These are phyloP conservation scores for Hucho hucho DNA, from an alignment of 2,113 vertebrate species.

Conservation along the genomic window DNA sequence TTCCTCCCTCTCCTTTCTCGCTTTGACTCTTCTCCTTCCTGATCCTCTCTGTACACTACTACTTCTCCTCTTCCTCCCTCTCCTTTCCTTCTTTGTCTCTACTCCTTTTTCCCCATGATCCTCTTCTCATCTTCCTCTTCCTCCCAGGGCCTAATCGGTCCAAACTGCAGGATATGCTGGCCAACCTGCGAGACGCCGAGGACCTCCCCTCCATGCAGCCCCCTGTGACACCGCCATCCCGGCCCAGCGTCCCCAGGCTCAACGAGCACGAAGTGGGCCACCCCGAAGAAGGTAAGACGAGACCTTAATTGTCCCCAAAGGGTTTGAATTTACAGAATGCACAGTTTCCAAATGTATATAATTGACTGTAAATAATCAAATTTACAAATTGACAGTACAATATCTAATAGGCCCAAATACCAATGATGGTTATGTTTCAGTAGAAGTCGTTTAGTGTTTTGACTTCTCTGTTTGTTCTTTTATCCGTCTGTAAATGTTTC, in stretches of 20 bases:
- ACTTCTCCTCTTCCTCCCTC: background rate
- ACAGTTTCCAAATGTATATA: no score
- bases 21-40: background rate
- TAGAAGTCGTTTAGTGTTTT: no score
- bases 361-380: no score
- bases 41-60: background rate
- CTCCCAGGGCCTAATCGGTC: conserved; percentile 91
- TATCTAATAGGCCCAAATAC: no score
- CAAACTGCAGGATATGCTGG: conserved; percentile 98
- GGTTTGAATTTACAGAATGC: no score
- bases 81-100: background rate
- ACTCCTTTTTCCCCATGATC: background rate
- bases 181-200: conserved; percentile 94
- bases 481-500: no score
- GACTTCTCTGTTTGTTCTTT: background rate
- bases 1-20: background rate
- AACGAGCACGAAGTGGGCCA: conserved; percentile 88
- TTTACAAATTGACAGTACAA: no score
- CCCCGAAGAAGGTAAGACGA: conserved; percentile 86
- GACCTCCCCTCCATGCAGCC: conserved; percentile 89
- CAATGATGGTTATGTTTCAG: background rate
- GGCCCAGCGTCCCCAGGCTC: conserved; percentile 85
- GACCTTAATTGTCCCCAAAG: conserved; percentile 83
- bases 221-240: conserved; percentile 84
- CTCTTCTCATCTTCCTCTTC: conserved; percentile 3